These are phyloP conservation scores for Pimpla rufipes DNA, from an alignment of 2,888 invertebrate genomes.

Conservation along the genomic window DNA sequence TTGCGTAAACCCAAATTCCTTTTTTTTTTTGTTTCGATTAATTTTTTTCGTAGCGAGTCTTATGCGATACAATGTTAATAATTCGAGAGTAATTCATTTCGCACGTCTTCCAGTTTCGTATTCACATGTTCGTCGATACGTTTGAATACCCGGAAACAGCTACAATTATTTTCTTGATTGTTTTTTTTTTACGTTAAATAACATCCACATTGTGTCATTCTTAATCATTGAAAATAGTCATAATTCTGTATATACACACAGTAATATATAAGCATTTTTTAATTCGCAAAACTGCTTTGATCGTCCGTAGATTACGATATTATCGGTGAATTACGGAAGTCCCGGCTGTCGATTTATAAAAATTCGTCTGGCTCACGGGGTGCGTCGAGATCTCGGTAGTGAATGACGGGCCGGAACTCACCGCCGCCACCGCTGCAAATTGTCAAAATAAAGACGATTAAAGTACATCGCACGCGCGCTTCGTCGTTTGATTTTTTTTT, in stretches of 20 bases:
- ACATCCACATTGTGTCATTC: slow-evolving; percentile 8
- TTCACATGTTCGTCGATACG: slow-evolving; percentile 24
- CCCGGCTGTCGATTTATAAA: slow-evolving; percentile 86
- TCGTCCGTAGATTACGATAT: background rate
- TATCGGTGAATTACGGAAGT: slow-evolving; percentile 44
- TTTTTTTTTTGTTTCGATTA: slow-evolving; percentile 19
- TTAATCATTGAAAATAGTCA: slow-evolving; percentile 35
- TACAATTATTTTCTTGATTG: background rate
- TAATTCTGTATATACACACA: slow-evolving; percentile 52
- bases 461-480: slow-evolving; percentile 8
- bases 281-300: slow-evolving; percentile 29
- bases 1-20: slow-evolving; percentile 26
- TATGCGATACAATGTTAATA: slow-evolving; percentile 22
- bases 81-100: slow-evolving; percentile 16
- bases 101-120: slow-evolving; percentile 15
- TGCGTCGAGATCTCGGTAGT: slow-evolving; percentile 97
- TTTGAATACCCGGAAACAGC: background rate
- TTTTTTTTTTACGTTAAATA: too few species aligned
- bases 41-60: slow-evolving; percentile 3
- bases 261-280: slow-evolving; percentile 31
- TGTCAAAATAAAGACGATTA: slow-evolving; percentile 70
- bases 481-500: slow-evolving; percentile 6
- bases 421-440: slow-evolving; percentile 88
- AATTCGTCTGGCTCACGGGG: slow-evolving; percentile 96
- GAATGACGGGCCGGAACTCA: slow-evolving; percentile 95